A percentile compares a stretch with the other conserved stretches of the same genome.
Conservation (phyloP, 1,140 invertebrate species). For the Apis dorsata region DNA sequence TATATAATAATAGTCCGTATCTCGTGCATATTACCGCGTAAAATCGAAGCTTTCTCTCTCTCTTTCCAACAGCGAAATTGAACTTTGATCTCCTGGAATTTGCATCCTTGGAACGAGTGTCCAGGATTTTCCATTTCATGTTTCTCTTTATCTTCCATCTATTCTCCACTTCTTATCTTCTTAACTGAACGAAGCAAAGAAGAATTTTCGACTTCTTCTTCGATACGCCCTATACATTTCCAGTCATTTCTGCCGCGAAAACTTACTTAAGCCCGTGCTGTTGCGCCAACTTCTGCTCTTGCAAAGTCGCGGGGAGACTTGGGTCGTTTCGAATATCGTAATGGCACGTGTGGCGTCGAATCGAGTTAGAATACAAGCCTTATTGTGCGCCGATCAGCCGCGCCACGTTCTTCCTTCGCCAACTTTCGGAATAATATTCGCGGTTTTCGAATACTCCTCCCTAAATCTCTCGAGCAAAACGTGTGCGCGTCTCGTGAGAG, state of each 20-base stretch:
- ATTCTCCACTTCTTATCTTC: neutral
- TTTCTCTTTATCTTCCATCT: neutral
- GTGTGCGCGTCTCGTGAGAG: neutral
- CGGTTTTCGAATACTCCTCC: conserved; percentile 8
- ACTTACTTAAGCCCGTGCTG: neutral
- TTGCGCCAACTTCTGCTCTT: conserved; percentile 1
- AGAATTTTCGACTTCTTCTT: neutral
- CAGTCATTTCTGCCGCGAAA: neutral
- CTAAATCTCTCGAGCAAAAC: neutral
- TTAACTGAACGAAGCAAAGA: too few species aligned
- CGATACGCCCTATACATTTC: neutral
- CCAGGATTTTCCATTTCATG: neutral
- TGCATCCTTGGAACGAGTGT: conserved; percentile 56
- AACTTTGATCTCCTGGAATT: conserved; percentile 61
- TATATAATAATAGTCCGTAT: conserved; percentile 1
- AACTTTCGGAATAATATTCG: conserved; percentile 53
- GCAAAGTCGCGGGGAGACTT: conserved; percentile 15
- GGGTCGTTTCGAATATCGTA: conserved; percentile 35
- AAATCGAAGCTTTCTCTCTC: neutral
- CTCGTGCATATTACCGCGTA: conserved; percentile 16
- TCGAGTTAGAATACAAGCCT: conserved; percentile 24
- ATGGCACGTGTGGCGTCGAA: conserved; percentile 39
- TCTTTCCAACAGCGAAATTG: neutral
- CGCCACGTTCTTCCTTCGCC: conserved; percentile 11
- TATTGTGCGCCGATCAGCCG: conserved; percentile 8